Evolutionary conservation across 2,113 vertebrate genomes (phyloP).

Genomic region (Trachemys scripta): DNA sequence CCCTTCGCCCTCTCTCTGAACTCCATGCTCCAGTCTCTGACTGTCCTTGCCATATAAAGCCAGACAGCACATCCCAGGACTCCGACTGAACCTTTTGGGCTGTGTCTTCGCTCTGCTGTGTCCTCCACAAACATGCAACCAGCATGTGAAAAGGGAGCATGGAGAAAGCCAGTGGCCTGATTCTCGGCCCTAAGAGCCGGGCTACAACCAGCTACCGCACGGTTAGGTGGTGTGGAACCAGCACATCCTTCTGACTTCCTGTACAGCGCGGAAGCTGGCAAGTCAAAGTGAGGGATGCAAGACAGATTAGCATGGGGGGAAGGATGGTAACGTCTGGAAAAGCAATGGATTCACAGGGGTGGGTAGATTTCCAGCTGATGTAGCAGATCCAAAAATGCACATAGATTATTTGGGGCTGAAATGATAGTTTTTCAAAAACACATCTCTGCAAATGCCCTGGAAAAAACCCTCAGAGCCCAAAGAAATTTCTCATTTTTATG

Average conservation of each 20-base stretch:
- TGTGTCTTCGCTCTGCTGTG: not conserved
- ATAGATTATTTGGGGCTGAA: slow-evolving; percentile 6
- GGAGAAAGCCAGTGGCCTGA: not conserved
- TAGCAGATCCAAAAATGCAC: slow-evolving; percentile 14
- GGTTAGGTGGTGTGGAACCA: not conserved
- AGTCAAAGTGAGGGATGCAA: slow-evolving; percentile 26
- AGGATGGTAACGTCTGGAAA: slow-evolving; percentile 13
- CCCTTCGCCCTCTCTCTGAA: not conserved
- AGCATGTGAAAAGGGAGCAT: not conserved
- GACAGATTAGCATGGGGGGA: slow-evolving; percentile 37
- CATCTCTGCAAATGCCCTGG: not conserved
- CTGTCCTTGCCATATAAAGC: not conserved
- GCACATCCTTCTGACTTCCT: slow-evolving; percentile 18
- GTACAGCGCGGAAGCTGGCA: not conserved
- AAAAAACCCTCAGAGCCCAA: not conserved
- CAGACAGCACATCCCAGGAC: not conserved
- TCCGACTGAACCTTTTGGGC: not conserved
- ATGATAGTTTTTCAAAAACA: slow-evolving; percentile 12
- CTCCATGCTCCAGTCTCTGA: not conserved
- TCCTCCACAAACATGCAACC: not conserved
- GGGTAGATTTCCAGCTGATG: slow-evolving; percentile 8
- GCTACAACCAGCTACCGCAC: not conserved
- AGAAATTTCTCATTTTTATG: slow-evolving; percentile 20
- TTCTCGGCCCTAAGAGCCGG: not conserved
- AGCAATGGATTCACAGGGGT: not conserved